A percentile compares a stretch with the other conserved stretches of the same genome.
Evolutionary conservation across 2,888 invertebrate genomes (phyloP).

Genomic region (Dexiosoma caninum): DNA sequence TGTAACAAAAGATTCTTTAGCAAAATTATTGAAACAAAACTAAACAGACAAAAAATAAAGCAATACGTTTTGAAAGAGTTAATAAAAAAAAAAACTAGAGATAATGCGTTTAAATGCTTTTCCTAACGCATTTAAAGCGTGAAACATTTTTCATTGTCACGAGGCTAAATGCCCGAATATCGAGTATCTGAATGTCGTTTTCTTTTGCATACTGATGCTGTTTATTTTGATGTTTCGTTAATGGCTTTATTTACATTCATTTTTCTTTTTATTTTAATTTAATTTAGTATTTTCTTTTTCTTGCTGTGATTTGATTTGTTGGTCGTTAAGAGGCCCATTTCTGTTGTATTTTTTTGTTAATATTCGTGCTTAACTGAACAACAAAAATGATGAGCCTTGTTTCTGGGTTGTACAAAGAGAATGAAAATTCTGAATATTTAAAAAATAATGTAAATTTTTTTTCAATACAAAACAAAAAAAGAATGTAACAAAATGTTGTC

Average conservation of each 20-base stretch:
- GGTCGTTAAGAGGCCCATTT: slow-evolving; percentile 45
- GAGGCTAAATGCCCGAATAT: not conserved
- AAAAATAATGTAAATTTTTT: slow-evolving; percentile 14
- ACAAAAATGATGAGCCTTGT: slow-evolving; percentile 11
- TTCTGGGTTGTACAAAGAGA: not conserved
- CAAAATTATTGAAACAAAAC: slow-evolving; percentile 40
- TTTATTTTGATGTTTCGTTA: slow-evolving; percentile 57
- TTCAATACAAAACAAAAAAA: not conserved
- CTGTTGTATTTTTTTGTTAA: slow-evolving; percentile 9
- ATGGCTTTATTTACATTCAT: slow-evolving; percentile 61
- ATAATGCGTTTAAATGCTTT: slow-evolving; percentile 56
- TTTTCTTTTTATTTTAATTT: slow-evolving; percentile 10
- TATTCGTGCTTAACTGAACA: not conserved
- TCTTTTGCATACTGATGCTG: slow-evolving; percentile 17
- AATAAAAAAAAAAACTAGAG: slow-evolving; percentile 13
- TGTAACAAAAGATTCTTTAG: slow-evolving; percentile 42
- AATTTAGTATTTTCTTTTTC: not conserved
- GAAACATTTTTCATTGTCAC: slow-evolving; percentile 53
- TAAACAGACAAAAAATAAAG: slow-evolving; percentile 17
- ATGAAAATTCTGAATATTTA: not conserved
- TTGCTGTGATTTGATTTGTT: not conserved
- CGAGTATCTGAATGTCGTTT: not conserved
- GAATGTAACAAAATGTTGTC: slow-evolving; percentile 3
- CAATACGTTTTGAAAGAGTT: slow-evolving; percentile 24
- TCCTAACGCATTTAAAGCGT: slow-evolving; percentile 59